Evolutionary conservation across 2,797 vertebrate species (phyloP).

Genomic region (Argentina silus): DNA sequence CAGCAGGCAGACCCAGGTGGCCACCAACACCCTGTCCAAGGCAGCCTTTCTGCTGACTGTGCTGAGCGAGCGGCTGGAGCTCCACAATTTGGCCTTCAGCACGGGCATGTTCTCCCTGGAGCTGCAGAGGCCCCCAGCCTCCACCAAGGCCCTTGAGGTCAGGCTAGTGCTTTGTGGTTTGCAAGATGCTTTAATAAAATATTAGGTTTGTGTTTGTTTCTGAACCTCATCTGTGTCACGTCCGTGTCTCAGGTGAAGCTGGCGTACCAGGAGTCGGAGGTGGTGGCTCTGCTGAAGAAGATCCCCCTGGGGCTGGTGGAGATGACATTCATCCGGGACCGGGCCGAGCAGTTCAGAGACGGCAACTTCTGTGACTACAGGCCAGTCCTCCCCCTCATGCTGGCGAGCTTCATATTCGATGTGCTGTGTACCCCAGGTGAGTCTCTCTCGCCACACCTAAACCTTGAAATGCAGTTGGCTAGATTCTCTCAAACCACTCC

Average conservation of each 20-base stretch:
- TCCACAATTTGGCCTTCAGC: conserved; percentile 94
- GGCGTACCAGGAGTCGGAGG: conserved; percentile 97
- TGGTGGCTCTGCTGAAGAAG: conserved; percentile 94
- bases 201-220: background rate
- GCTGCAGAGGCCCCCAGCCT: conserved; percentile 95
- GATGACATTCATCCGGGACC: conserved; percentile 94
- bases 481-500: too few relatives aligned
- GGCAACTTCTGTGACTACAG: conserved; percentile 98
- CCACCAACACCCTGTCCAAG: conserved; percentile 95
- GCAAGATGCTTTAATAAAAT: too few relatives aligned
- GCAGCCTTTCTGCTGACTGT: conserved; percentile 95
- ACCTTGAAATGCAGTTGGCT: too few relatives aligned
- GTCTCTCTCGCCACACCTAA: background rate
- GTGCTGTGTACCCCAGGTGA: conserved; percentile 96
- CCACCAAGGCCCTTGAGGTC: conserved; percentile 98
- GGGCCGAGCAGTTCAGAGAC: conserved; percentile 93
- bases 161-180: background rate
- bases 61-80: conserved; percentile 90
- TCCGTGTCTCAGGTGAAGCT: conserved; percentile 86
- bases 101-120: conserved; percentile 99
- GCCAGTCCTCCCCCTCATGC: conserved; percentile 95
- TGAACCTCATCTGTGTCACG: too few relatives aligned
- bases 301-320: conserved; percentile 94
- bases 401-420: conserved; percentile 99
- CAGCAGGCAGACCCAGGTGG: conserved; percentile 94